Evolutionary conservation across 2,797 vertebrate genomes (phyloP).

Genomic region (Xenops minutus): DNA sequence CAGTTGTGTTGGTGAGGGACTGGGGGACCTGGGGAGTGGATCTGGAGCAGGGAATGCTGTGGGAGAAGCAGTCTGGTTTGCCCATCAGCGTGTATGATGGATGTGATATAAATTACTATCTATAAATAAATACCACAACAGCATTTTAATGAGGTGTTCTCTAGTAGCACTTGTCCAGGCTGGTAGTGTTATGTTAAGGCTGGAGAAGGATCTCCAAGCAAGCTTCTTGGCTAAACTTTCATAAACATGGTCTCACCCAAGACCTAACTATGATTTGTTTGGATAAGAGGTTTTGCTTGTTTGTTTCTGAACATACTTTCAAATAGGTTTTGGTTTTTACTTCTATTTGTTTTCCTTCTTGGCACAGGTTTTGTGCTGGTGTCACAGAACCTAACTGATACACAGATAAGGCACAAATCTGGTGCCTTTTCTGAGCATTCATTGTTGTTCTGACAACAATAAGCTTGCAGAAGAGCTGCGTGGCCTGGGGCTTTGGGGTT

Average conservation of each 20-base stretch:
- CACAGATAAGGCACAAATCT: not conserved
- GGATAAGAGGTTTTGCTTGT: slow-evolving; percentile 47
- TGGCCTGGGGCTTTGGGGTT: not conserved
- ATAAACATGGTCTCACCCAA: slow-evolving; percentile 5
- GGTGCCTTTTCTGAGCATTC: not conserved
- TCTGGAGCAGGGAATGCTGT: not conserved
- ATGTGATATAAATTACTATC: slow-evolving; percentile 28
- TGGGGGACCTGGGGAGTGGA: not conserved
- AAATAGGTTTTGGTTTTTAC: not conserved
- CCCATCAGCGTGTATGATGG: not conserved
- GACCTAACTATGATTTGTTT: slow-evolving; percentile 23
- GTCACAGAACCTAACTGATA: not conserved
- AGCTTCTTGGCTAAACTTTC: slow-evolving; percentile 12
- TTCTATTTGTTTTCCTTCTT: not conserved
- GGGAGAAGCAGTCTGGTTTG: not conserved
- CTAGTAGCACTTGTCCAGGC: slow-evolving; percentile 50
- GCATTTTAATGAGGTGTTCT: slow-evolving; percentile 36
- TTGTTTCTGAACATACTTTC: not conserved
- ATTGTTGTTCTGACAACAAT: not conserved
- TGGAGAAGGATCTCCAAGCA: slow-evolving; percentile 14
- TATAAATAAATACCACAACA: slow-evolving; percentile 52
- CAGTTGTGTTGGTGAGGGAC: not conserved
- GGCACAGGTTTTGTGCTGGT: not conserved
- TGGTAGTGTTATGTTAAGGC: slow-evolving; percentile 26
- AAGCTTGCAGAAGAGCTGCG: not conserved